A percentile compares a stretch with the other conserved stretches of the same genome.
phyloP scores from a whole-genome alignment of 1,140 invertebrate species.

The Oedothorax gibbosus region DNA sequence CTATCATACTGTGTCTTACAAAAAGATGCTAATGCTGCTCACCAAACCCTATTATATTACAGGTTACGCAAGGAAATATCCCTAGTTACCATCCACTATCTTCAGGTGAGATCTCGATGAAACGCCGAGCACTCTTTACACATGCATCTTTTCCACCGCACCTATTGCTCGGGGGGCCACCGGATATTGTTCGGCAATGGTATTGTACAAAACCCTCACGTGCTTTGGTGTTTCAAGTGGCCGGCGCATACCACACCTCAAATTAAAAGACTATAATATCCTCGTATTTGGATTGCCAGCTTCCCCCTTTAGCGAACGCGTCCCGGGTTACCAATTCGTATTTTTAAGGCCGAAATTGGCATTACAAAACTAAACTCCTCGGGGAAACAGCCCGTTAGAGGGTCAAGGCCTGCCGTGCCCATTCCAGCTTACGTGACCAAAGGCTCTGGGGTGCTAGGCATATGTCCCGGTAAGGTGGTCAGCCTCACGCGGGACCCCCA shows the following conservation, averaged over 20 bases:
- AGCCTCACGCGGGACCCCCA: too few species aligned
- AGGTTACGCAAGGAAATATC: not conserved
- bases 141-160: slow-evolving; percentile 17
- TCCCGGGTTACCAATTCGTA: not conserved
- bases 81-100: slow-evolving; percentile 18
- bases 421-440: too few species aligned
- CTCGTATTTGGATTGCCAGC: slow-evolving; percentile 50
- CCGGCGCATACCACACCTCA: slow-evolving; percentile 45
- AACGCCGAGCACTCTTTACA: slow-evolving; percentile 45
- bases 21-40: too few species aligned
- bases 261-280: slow-evolving; percentile 54
- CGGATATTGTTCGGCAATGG: not conserved
- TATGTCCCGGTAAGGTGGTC: too few species aligned
- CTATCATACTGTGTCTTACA: too few species aligned
- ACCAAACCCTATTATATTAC: too few species aligned
- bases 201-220: slow-evolving; percentile 56
- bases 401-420: not conserved
- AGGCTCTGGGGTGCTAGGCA: too few species aligned
- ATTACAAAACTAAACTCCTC: too few species aligned
- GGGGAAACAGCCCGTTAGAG: too few species aligned
- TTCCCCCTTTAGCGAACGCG: not conserved
- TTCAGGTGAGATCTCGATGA: slow-evolving; percentile 31
- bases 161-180: slow-evolving; percentile 35
- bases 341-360: too few species aligned
- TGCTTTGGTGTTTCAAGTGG: slow-evolving; percentile 23